A percentile compares a stretch with the other conserved stretches of the same genome.
Conservation (phyloP, 2,113 vertebrate genomes). For the Thalassarche chlororhynchos region DNA sequence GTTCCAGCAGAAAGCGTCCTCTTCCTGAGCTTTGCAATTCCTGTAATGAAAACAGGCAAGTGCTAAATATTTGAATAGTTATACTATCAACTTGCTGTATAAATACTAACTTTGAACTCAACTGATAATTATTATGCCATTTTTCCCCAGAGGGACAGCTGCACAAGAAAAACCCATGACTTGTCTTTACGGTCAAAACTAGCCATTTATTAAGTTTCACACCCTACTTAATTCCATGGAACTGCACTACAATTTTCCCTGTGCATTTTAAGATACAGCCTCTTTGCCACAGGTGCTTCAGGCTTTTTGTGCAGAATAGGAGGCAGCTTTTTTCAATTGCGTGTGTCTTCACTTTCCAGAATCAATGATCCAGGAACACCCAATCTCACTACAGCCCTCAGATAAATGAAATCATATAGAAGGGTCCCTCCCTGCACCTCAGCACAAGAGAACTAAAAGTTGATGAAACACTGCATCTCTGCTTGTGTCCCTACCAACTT, state of each 20-base stretch:
- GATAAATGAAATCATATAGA: neutral
- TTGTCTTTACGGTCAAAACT: neutral
- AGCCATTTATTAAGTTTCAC: neutral
- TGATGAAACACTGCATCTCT: neutral
- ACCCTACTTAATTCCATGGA: neutral
- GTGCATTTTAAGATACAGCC: neutral
- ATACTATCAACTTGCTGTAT: neutral
- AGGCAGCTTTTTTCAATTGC: neutral
- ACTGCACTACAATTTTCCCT: neutral
- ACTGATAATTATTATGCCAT: neutral
- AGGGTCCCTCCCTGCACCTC: neutral
- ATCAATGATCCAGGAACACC: neutral
- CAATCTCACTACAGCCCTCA: neutral
- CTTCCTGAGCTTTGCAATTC: conserved; percentile 44
- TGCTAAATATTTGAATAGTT: neutral
- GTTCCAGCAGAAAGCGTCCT: conserved; percentile 65
- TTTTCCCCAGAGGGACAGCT: neutral
- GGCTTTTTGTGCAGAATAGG: neutral
- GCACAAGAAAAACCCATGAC: neutral
- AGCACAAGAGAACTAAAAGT: neutral
- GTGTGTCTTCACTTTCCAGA: neutral
- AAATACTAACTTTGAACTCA: conserved; percentile 2
- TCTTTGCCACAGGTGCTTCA: neutral
- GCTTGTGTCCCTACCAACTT: neutral
- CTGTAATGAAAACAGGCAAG: conserved; percentile 49